Evolutionary conservation across 2,888 invertebrate species (phyloP).

Genomic region (Homarus gammarus): DNA sequence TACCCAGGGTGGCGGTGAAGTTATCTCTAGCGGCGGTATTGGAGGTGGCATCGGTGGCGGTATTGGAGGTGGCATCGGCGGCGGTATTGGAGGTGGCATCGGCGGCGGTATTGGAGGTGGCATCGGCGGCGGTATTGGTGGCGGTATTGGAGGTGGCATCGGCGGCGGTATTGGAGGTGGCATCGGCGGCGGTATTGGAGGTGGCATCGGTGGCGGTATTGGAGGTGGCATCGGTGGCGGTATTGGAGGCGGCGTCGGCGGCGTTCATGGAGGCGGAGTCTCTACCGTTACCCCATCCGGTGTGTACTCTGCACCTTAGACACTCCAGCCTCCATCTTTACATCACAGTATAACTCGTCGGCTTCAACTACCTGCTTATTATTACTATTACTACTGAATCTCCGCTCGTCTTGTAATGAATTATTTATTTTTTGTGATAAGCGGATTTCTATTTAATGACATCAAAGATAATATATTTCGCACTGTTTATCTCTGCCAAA

Average conservation of each 20-base stretch:
- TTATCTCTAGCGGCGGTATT: constrained; percentile 15
- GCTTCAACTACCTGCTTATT: background rate
- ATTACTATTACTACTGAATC: no score
- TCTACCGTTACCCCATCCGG: background rate
- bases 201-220: background rate
- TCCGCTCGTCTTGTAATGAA: background rate
- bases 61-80: background rate
- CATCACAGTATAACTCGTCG: background rate
- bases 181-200: background rate
- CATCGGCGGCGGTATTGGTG: background rate
- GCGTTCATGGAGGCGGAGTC: background rate
- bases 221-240: background rate
- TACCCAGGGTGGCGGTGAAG: constrained; percentile 22
- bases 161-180: background rate
- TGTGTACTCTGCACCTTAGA: background rate
- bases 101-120: constrained; percentile 11
- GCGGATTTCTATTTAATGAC: background rate
- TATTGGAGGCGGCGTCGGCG: background rate
- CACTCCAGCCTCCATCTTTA: background rate
- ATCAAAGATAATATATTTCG: no score
- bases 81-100: constrained; percentile 1
- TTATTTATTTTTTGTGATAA: background rate
- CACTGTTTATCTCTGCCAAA: no score
- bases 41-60: background rate
- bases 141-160: constrained; percentile 7